Evolutionary conservation across 2,113 vertebrate species (phyloP).

Genomic region (Erythrocercus mccallii): DNA sequence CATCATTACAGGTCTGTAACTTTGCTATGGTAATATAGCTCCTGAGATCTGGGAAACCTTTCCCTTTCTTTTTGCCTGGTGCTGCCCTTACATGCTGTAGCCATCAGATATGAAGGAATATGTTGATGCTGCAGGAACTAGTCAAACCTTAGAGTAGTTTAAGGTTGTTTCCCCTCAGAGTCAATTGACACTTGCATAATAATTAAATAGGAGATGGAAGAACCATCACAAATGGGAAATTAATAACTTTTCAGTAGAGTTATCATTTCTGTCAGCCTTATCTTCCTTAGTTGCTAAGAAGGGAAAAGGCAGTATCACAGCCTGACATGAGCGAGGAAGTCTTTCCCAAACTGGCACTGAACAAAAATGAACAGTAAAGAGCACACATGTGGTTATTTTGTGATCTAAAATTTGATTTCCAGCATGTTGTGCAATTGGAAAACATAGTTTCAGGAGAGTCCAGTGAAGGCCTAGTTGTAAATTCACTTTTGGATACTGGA

Average conservation of each 20-base stretch:
- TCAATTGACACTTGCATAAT: neutral
- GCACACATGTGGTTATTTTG: neutral
- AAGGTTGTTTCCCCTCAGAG: neutral
- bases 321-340: neutral
- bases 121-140: neutral
- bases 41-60: neutral
- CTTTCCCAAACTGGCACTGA: neutral
- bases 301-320: neutral
- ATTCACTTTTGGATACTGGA: neutral
- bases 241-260: neutral
- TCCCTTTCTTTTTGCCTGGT: neutral
- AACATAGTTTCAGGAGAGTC: neutral
- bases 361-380: neutral
- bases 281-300: neutral
- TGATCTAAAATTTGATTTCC: neutral
- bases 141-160: neutral
- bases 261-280: neutral
- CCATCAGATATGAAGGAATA: rapidly evolving
- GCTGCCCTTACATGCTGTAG: neutral
- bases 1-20: conserved; percentile 88
- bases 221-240: neutral
- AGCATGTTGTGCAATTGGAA: neutral
- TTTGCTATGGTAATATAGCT: neutral
- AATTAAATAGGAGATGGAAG: neutral
- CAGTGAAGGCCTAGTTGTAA: neutral